Evolutionary conservation across 2,113 vertebrate species (phyloP).

Genomic region (Labeo catla): DNA sequence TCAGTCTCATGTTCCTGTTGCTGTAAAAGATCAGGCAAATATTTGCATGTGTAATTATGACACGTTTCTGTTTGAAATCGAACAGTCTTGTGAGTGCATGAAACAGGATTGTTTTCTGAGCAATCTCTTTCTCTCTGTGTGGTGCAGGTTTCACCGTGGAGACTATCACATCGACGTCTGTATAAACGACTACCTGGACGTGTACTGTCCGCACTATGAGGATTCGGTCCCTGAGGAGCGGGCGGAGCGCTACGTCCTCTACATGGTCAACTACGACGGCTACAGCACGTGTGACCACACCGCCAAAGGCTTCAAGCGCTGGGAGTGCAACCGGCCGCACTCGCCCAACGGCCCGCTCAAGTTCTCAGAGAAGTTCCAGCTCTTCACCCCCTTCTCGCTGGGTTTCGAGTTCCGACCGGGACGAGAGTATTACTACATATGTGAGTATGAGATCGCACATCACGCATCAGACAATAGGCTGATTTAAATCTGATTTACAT

Average conservation of each 20-base stretch:
- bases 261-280: slow-evolving; percentile 99
- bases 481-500: background rate
- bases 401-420: slow-evolving; percentile 98
- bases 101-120: background rate
- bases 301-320: slow-evolving; percentile 97
- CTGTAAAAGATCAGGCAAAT: background rate
- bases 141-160: slow-evolving; percentile 87
- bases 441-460: slow-evolving; percentile 82
- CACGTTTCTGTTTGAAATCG: background rate
- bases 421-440: slow-evolving; percentile 99
- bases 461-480: background rate
- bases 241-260: slow-evolving; percentile 94
- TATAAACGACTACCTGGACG: slow-evolving; percentile 98
- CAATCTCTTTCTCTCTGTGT: background rate
- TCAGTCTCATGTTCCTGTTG: background rate
- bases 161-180: slow-evolving; percentile 98
- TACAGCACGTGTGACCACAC: slow-evolving; percentile 98
- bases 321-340: slow-evolving; percentile 97
- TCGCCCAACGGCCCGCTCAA: slow-evolving; percentile 96
- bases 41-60: background rate
- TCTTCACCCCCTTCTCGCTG: slow-evolving; percentile 98
- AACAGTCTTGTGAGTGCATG: too few species aligned
- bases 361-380: slow-evolving; percentile 99
- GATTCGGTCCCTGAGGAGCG: slow-evolving; percentile 92
- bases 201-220: slow-evolving; percentile 98